Percentiles rank a stretch among this genome's conserved stretches.
Conservation (phyloP, 2,888 invertebrate species). For the Julus scanicus region DNA sequence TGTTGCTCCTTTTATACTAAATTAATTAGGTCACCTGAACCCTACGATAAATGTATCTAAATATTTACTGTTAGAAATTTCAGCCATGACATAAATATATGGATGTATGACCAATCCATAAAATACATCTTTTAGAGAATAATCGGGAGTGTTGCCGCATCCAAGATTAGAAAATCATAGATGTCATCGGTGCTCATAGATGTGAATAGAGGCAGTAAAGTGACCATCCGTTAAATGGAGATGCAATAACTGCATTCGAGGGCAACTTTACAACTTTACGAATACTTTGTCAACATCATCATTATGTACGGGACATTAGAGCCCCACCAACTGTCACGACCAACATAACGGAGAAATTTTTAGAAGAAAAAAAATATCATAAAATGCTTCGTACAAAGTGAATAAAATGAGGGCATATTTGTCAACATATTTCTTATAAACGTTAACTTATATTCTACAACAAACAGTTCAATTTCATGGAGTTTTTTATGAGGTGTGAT, state of each 20-base stretch:
- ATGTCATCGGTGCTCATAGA: background rate
- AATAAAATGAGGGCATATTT: background rate
- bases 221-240: background rate
- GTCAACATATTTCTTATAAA: too few species aligned
- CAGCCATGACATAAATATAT: background rate
- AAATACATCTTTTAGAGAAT: background rate
- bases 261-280: background rate
- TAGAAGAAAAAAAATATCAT: background rate
- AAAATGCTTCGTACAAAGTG: background rate
- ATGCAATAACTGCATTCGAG: background rate
- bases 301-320: background rate
- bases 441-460: too few species aligned
- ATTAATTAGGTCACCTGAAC: too few species aligned
- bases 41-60: too few species aligned
- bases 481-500: too few species aligned
- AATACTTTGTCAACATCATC: conserved; percentile 1
- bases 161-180: background rate
- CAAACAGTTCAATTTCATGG: too few species aligned
- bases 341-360: background rate
- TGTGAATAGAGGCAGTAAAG: background rate
- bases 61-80: background rate
- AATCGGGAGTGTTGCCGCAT: background rate
- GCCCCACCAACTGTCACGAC: background rate
- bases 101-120: too few species aligned
- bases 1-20: too few species aligned